Evolutionary conservation across 2,797 vertebrate species (phyloP), one percentile per base, ranked within the genome.

Genomic region (Sebastes kiyomatsui): DNA sequence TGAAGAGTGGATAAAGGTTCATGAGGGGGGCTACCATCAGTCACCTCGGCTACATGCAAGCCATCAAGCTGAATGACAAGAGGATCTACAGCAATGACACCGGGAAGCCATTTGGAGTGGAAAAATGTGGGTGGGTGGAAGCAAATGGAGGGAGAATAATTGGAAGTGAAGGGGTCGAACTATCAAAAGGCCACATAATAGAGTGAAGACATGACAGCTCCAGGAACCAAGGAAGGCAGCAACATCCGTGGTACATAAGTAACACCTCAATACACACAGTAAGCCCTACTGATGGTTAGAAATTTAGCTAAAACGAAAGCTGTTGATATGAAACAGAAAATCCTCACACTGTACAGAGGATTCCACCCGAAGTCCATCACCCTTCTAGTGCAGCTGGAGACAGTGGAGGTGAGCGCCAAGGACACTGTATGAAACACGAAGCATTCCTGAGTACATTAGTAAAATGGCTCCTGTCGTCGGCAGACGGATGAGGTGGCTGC

Each of bases 391-490:
- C 67, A 58, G 61, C 56, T 72, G 55, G 73, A 81, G 89, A 89
- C 83, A 84, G 80, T 28, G 5, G 67, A 88, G 90, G 87, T 89
- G 75, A 90, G 55, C 22, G 11, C 72, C 80, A 92, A 92, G 90
- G 92, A 89, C 88, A 85, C 68, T 56, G 75, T 79, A 74, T 87
- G 84, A 89, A 87, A 90, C 73, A 84, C 33, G 64, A 90, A 88
- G 87, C 85, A 75, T 86, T 91, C 81, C 84, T 79, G 78, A 88
- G 85, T 85, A 83, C 89, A 88, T 90, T 91, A 92, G 82, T 84
- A 77, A 88, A 94, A 92, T 89, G 80, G 81, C 84, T 93, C 78
- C 87, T 91, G 87, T 92, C 90, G 90, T 87, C 22, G 14, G 78
- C 74, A 87, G 92, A 93, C 72, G 64, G 85, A 90, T 92, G 92